Conservation (phyloP, 2,888 invertebrate genomes). For the Myopa tessellatipennis region DNA sequence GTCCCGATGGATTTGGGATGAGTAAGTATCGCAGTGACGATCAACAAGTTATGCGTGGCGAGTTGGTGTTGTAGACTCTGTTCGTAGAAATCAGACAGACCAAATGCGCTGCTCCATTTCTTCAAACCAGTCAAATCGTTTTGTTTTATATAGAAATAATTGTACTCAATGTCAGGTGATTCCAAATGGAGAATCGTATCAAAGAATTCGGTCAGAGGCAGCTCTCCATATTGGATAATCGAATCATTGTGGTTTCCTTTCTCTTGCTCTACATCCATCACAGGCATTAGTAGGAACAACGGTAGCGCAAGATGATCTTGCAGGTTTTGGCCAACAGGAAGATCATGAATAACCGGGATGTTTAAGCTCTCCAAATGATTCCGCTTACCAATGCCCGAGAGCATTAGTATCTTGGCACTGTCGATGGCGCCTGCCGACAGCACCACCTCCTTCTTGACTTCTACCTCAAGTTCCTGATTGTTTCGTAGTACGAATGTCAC, state of each 20-base stretch:
- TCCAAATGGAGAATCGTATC: too few relatives aligned
- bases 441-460: conserved; percentile 52
- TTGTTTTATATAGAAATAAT: conserved; percentile 62
- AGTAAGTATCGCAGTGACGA: conserved; percentile 50
- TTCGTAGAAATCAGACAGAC: conserved; percentile 37
- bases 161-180: conserved; percentile 71
- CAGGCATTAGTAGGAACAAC: conserved; percentile 59
- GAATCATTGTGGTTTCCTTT: background rate
- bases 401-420: conserved; percentile 57
- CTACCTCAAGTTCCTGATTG: conserved; percentile 44
- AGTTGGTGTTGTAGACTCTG: conserved; percentile 25
- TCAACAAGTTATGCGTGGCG: conserved; percentile 42
- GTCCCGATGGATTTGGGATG: conserved; percentile 67
- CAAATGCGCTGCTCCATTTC: conserved; percentile 50
- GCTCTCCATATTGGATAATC: too few relatives aligned
- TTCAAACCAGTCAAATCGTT: conserved; percentile 52
- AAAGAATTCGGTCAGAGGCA: too few relatives aligned
- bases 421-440: conserved; percentile 56
- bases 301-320: conserved; percentile 81
- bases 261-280: background rate
- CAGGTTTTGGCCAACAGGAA: conserved; percentile 76
- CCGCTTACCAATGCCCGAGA: conserved; percentile 57
- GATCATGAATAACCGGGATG: conserved; percentile 51
- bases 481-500: conserved; percentile 70
- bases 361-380: conserved; percentile 48